phyloP scores from a whole-genome alignment of 1,140 invertebrate species.

The Bradysia coprophila region DNA sequence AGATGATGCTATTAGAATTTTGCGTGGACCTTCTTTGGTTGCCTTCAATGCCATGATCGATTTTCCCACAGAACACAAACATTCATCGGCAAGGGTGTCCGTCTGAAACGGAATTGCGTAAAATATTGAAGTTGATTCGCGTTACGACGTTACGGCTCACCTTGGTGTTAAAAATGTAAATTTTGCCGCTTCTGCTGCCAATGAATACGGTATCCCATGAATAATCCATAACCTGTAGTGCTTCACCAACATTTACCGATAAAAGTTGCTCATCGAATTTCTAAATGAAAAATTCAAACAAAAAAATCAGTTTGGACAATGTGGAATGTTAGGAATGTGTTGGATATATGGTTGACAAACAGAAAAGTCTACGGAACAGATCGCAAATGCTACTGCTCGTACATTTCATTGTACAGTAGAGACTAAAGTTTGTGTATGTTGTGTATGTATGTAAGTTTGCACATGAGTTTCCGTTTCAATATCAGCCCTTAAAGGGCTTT shows the following conservation, averaged over 20 bases:
- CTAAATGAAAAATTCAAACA: constrained; percentile 6
- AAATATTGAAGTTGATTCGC: too few species aligned
- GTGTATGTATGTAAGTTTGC: too few species aligned
- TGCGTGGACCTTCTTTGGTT: constrained; percentile 41
- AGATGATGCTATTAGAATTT: constrained; percentile 43
- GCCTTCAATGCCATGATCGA: constrained; percentile 43
- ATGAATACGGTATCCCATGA: constrained; percentile 15
- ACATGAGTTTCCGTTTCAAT: too few species aligned
- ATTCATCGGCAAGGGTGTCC: constrained; percentile 10
- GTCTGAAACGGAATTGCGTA: constrained; percentile 8
- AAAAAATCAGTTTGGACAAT: too few species aligned
- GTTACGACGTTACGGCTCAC: too few species aligned
- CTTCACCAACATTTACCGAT: constrained; percentile 17
- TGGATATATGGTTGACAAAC: too few species aligned
- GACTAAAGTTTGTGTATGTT: too few species aligned
- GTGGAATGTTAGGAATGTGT: too few species aligned
- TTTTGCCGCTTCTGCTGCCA: constrained; percentile 18
- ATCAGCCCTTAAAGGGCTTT: too few species aligned
- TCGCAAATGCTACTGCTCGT: too few species aligned
- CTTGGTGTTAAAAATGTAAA: constrained; percentile 14
- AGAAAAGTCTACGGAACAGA: too few species aligned
- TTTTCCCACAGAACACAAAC: constrained; percentile 12
- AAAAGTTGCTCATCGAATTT: constrained; percentile 14
- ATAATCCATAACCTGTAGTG: constrained; percentile 17
- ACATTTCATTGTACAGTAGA: too few species aligned